phyloP scores from a whole-genome alignment of 2,888 invertebrate species.

The Ectemnius cavifrons region DNA sequence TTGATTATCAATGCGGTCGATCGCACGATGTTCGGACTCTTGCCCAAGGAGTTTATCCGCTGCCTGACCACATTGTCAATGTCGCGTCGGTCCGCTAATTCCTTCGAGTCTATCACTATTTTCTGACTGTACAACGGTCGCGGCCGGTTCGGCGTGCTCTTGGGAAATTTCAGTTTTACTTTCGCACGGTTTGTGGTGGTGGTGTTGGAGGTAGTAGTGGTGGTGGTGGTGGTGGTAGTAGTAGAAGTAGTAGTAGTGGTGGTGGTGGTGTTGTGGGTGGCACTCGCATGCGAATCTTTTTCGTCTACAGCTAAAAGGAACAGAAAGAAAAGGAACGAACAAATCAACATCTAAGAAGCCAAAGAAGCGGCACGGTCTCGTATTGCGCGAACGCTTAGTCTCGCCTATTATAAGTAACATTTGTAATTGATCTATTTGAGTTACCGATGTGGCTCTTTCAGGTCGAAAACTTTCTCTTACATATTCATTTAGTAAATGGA shows the following conservation, averaged over 20 bases:
- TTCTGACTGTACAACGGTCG: constrained; percentile 75
- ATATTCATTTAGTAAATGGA: too few species aligned
- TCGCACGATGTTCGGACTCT: constrained; percentile 74
- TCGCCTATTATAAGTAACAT: too few species aligned
- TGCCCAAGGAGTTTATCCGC: constrained; percentile 73
- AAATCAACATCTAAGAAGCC: constrained; percentile 61
- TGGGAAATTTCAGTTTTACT: constrained; percentile 72
- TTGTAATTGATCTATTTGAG: too few species aligned
- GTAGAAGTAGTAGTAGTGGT: constrained; percentile 61
- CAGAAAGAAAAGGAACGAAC: constrained; percentile 72
- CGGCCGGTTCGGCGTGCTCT: constrained; percentile 72
- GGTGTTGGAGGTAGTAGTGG: constrained; percentile 63
- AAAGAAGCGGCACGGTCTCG: constrained; percentile 50
- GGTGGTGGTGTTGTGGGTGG: constrained; percentile 71
- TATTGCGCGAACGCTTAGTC: background rate
- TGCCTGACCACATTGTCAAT: constrained; percentile 74
- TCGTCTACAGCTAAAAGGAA: constrained; percentile 75
- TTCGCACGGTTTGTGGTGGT: constrained; percentile 71
- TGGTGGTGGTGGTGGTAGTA: constrained; percentile 67
- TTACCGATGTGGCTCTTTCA: too few species aligned
- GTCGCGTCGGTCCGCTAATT: constrained; percentile 69
- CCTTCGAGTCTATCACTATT: constrained; percentile 76
- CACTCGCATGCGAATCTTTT: constrained; percentile 76
- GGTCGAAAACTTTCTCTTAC: too few species aligned
- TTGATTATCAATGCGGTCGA: constrained; percentile 76